A percentile compares a stretch with the other conserved stretches of the same genome.
These are phyloP conservation scores for Laothoe populi DNA, from an alignment of 2,888 invertebrate species.

Conservation along the genomic window DNA sequence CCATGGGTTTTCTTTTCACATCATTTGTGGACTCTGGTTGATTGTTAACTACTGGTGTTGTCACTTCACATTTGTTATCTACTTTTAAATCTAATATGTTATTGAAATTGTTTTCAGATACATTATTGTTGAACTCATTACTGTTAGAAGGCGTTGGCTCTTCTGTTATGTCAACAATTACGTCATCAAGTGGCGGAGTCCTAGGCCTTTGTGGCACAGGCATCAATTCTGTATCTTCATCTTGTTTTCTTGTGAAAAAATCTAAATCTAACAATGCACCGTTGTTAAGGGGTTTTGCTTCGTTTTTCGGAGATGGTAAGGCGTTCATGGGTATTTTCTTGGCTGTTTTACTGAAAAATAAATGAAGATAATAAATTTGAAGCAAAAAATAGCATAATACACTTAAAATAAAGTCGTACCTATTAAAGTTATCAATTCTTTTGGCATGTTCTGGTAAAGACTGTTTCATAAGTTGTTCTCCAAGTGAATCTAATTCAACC, in stretches of 20 bases:
- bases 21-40: conserved; percentile 47
- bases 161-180: conserved; percentile 85
- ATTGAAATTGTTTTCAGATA: conserved; percentile 48
- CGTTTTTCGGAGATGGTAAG: conserved; percentile 69
- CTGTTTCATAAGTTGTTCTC: conserved; percentile 91
- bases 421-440: conserved; percentile 66
- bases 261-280: conserved; percentile 76
- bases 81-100: conserved; percentile 61
- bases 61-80: conserved; percentile 49
- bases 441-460: conserved; percentile 84
- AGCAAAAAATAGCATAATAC: neutral
- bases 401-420: conserved; percentile 46
- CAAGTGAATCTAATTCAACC: conserved; percentile 92
- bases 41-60: conserved; percentile 47
- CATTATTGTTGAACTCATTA: conserved; percentile 42
- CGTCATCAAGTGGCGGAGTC: conserved; percentile 67
- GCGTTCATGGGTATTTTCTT: conserved; percentile 88
- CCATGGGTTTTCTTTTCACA: conserved; percentile 46
- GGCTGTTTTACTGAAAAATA: conserved; percentile 70
- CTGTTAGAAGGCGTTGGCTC: conserved; percentile 46
- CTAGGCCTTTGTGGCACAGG: conserved; percentile 35
- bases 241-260: conserved; percentile 74
- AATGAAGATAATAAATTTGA: conserved; percentile 33
- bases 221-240: conserved; percentile 41
- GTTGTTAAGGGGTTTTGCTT: conserved; percentile 46